A percentile compares a stretch with the other conserved stretches of the same genome.
Evolutionary conservation across 2,113 vertebrate genomes (phyloP).

Genomic region (Gymnarchus niloticus): DNA sequence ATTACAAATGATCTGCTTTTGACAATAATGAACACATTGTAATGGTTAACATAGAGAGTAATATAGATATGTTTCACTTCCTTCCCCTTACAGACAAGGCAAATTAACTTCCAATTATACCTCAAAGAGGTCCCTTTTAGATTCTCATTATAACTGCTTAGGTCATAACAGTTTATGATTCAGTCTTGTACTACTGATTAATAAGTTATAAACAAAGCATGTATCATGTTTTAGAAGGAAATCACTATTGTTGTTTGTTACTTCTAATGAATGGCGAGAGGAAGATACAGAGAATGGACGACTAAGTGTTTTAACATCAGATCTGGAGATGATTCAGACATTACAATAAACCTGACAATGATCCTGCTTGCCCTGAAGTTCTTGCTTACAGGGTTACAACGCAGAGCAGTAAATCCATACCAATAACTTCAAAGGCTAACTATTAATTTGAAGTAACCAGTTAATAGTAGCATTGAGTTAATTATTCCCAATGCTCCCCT

Average conservation of each 20-base stretch:
- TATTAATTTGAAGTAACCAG: background rate
- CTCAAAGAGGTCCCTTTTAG: background rate
- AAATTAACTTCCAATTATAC: background rate
- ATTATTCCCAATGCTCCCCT: background rate
- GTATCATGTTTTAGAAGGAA: background rate
- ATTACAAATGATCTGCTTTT: no score
- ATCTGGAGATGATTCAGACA: background rate
- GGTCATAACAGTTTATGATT: background rate
- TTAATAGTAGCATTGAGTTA: background rate
- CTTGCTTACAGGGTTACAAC: background rate
- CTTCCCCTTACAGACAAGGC: no score
- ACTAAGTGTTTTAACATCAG: background rate
- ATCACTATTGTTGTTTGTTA: background rate
- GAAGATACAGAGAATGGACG: background rate
- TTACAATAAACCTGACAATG: background rate
- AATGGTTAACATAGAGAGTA: background rate
- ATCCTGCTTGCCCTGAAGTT: background rate
- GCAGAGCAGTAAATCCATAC: background rate
- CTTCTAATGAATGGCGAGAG: background rate
- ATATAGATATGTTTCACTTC: background rate
- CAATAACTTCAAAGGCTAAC: background rate
- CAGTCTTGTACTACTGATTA: background rate
- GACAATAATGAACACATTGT: no score
- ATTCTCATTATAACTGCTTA: background rate
- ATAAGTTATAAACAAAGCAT: background rate